Conservation (phyloP, 2,888 invertebrate species). For the Eucriotettix oculatus region DNA sequence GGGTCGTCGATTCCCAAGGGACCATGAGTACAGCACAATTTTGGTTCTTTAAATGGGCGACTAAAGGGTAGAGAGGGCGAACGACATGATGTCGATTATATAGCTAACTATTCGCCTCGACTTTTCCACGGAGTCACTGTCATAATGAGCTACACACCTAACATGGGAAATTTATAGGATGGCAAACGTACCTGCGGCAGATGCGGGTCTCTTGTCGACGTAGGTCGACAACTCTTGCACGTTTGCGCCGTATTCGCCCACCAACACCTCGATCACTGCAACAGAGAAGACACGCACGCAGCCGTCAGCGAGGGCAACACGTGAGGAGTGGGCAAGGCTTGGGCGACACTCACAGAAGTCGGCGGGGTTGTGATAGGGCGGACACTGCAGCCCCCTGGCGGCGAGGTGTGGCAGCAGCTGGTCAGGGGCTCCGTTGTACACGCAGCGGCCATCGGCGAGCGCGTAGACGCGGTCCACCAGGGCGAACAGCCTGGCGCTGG, state of each 20-base stretch:
- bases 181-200: too few species aligned
- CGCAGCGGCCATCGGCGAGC: constrained; percentile 62
- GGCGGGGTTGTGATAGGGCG: constrained; percentile 88
- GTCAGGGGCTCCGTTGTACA: constrained; percentile 64
- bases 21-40: too few species aligned
- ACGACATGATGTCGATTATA: too few species aligned
- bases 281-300: neutral
- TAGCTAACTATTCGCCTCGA: too few species aligned
- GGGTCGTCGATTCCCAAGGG: too few species aligned
- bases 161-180: too few species aligned
- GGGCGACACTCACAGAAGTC: constrained; percentile 62
- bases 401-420: constrained; percentile 62
- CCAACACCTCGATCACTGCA: constrained; percentile 82
- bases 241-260: constrained; percentile 67
- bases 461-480: constrained; percentile 84
- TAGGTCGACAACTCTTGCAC: constrained; percentile 41
- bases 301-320: too few species aligned
- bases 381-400: constrained; percentile 61
- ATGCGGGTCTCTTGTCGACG: constrained; percentile 21
- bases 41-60: too few species aligned
- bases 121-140: too few species aligned
- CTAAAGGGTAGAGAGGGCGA: too few species aligned
- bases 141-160: too few species aligned
- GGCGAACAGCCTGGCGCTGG: constrained; percentile 80
- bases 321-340: too few species aligned